phyloP scores from a whole-genome alignment of 2,113 vertebrate species.

The Leptocoma aspasia region DNA sequence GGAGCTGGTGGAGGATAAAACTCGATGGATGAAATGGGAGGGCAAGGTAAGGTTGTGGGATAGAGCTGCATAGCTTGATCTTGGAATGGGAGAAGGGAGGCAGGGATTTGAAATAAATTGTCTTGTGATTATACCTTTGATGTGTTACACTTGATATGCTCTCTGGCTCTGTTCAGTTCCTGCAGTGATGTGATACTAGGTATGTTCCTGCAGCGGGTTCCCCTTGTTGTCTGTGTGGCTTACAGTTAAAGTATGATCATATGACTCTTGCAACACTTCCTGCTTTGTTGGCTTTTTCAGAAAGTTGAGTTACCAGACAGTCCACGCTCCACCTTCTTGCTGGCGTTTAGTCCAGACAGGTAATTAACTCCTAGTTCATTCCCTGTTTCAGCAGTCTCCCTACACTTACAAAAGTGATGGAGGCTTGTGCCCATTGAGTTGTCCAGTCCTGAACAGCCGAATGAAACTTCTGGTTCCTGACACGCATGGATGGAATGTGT shows the following conservation, averaged over 20 bases:
- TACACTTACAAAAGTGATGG: not conserved
- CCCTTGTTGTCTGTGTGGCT: constrained; percentile 20
- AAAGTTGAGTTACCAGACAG: constrained; percentile 99
- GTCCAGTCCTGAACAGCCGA: not conserved
- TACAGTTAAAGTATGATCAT: constrained; percentile 39
- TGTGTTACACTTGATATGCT: not conserved
- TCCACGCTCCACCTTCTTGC: constrained; percentile 96
- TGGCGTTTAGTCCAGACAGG: constrained; percentile 99
- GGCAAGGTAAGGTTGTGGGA: constrained; percentile 84
- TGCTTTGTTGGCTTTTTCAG: constrained; percentile 77
- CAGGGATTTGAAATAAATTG: not conserved
- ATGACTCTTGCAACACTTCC: constrained; percentile 54
- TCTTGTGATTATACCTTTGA: not conserved
- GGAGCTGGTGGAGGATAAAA: constrained; percentile 97
- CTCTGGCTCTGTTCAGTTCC: constrained; percentile 35
- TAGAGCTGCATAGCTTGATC: not conserved
- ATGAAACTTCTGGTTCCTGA: not conserved
- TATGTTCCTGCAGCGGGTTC: not conserved
- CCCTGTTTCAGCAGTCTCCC: constrained; percentile 28
- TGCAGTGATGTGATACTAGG: not conserved
- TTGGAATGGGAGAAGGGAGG: not conserved
- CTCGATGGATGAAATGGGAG: constrained; percentile 98
- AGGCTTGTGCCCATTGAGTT: not conserved
- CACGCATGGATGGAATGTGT: not conserved
- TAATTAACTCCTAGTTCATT: constrained; percentile 66